Percentiles rank a stretch among this genome's conserved stretches.
Conservation (phyloP, 2,113 vertebrate genomes). For the Fregata magnificens region DNA sequence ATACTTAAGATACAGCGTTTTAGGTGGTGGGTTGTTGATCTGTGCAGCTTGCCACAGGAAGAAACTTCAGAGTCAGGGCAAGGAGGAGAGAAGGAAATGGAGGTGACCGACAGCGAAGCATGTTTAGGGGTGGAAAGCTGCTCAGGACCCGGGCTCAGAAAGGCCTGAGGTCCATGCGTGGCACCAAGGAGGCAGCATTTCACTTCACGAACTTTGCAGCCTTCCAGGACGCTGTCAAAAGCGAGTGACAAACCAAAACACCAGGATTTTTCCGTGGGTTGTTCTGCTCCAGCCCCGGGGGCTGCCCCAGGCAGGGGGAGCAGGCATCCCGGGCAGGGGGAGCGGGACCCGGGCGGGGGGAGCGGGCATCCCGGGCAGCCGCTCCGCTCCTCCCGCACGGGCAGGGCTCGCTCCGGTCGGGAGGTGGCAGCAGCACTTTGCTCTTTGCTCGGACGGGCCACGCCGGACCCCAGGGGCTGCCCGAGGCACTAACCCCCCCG, state of each 20-base stretch:
- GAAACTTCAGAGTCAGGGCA: not conserved
- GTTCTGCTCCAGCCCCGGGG: accelerated
- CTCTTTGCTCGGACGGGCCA: not conserved
- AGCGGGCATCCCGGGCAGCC: not conserved
- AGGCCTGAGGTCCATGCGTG: not conserved
- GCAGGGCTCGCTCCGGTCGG: not conserved
- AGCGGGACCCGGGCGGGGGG: not conserved
- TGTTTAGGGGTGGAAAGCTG: not conserved
- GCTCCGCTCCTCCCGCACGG: not conserved
- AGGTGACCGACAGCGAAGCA: too few species aligned
- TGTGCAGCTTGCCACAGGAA: accelerated
- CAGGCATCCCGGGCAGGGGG: not conserved
- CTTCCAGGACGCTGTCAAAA: not conserved
- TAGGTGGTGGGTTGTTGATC: not conserved
- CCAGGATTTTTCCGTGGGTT: not conserved
- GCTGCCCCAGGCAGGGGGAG: not conserved
- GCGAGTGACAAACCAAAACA: not conserved
- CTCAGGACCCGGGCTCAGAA: not conserved
- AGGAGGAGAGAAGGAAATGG: not conserved
- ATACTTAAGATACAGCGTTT: accelerated
- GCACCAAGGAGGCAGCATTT: not conserved
- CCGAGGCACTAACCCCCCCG: not conserved
- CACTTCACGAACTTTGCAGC: accelerated
- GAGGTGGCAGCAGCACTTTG: conserved; percentile 63
- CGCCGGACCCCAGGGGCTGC: not conserved